Evolutionary conservation across 1,140 invertebrate genomes (phyloP), one percentile per base, ranked within the genome.

Genomic region (Liolophura sinensis): DNA sequence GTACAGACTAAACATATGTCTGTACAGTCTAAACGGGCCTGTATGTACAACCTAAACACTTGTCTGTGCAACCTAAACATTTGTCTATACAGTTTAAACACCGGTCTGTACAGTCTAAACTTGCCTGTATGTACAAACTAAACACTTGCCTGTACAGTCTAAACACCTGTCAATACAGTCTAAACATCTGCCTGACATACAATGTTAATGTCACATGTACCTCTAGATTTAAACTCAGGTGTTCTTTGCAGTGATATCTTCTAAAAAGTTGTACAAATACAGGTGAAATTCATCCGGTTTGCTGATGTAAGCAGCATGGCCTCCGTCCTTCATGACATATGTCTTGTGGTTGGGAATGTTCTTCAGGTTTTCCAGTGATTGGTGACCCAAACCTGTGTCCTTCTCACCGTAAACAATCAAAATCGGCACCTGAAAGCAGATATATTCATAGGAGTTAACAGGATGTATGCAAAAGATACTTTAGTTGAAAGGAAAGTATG

Each of bases 221-320:
- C 31, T 40, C 3, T 40, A 40, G 3, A 3, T 40, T 40, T 40
- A 3, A 40, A 40, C 31, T 40, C 31, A 40, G 9, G 3, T 40
- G 31, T 50, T 47, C 18, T 63, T 48, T 9, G 60, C 40, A 16
- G 55, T 20, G 12, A 73, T 24, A 48, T 46, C 16, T 55, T 67
- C 64, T 50, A 77, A 62, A 71, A 86, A 87, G 64, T 85, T 84
- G 65, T 83, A 83, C 22, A 87, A 68, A 40, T 85, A 57, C 18
- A 73, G 73, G 69, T 87, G 84, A 64, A 84, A 87, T 20, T 78
- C 60, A 1, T 75, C 65, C 16, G 86, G 84, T 48, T 85, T 72
- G 65, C 87, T 79, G n/a, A 86, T 70, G 70, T 87, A 87, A 56
- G 81, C 82, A 25, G 86, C 78, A 72, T 87, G 86, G 3, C 78